A percentile compares a stretch with the other conserved stretches of the same genome.
phyloP scores from a whole-genome alignment of 2,113 vertebrate species.

The Phalacrocorax pelagicus region DNA sequence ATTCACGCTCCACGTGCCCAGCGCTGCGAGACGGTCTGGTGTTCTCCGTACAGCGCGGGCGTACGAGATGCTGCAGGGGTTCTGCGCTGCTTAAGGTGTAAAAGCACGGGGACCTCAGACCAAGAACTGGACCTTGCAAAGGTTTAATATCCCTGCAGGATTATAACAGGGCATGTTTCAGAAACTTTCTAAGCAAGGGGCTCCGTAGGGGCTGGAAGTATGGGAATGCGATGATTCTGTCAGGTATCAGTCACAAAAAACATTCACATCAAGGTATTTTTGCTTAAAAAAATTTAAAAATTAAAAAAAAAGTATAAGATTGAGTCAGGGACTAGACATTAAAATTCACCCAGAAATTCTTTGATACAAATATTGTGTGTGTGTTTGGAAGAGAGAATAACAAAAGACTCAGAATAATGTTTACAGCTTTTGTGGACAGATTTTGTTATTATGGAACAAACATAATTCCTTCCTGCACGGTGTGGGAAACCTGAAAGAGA shows the following conservation, averaged over 20 bases:
- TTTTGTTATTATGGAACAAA: constrained; percentile 27
- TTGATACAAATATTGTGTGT: not conserved
- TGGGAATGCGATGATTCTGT: not conserved
- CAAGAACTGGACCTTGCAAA: not conserved
- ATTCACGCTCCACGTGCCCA: not conserved
- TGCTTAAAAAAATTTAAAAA: not conserved
- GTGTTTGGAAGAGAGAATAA: not conserved
- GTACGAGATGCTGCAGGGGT: rapidly evolving
- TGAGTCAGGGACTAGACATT: not conserved
- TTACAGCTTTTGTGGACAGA: constrained; percentile 69
- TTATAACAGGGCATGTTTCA: not conserved
- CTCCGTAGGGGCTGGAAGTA: not conserved
- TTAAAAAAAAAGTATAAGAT: not conserved
- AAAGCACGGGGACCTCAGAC: not conserved
- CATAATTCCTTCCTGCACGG: constrained; percentile 61
- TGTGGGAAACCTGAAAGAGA: constrained; percentile 38
- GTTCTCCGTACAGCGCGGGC: not conserved
- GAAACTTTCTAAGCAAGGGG: not conserved
- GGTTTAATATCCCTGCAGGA: not conserved
- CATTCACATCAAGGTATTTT: not conserved
- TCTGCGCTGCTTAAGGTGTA: not conserved
- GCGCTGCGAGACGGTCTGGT: rapidly evolving
- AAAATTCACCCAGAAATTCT: not conserved
- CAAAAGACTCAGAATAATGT: constrained; percentile 54
- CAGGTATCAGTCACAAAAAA: not conserved